Conservation (phyloP, 2,888 invertebrate genomes). For the Glyphotaelius pellucidus region DNA sequence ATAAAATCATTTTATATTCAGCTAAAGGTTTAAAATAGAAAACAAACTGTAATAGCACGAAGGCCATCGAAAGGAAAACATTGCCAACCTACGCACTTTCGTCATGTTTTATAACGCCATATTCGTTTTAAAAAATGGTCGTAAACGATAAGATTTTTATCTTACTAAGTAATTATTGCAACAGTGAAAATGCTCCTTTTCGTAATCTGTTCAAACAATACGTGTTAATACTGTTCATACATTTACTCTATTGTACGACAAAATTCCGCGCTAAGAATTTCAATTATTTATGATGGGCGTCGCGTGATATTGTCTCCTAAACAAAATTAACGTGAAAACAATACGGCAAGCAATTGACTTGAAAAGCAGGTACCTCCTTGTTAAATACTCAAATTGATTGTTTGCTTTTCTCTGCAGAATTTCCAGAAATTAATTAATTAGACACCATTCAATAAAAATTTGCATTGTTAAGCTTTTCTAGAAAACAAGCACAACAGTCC, state of each 20-base stretch:
- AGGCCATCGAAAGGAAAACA: background rate
- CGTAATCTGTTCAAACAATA: slow-evolving; percentile 13
- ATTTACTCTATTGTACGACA: background rate
- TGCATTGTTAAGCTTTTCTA: background rate
- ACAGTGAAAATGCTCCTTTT: slow-evolving; percentile 3
- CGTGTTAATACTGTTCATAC: background rate
- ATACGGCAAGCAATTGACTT: background rate
- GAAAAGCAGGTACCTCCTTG: background rate
- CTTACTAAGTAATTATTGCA: background rate
- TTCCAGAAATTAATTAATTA: background rate
- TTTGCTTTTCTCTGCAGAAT: background rate
- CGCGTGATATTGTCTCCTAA: background rate
- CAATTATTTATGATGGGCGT: background rate
- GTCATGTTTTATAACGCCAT: background rate
- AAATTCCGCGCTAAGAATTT: slow-evolving; percentile 3
- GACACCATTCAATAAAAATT: background rate
- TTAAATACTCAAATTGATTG: background rate
- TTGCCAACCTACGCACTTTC: background rate
- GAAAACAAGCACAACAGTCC: background rate
- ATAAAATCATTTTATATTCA: background rate
- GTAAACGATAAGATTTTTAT: slow-evolving; percentile 2
- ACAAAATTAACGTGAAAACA: background rate
- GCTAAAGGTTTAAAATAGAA: background rate
- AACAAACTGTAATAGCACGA: background rate
- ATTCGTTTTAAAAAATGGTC: background rate